These are phyloP conservation scores for Chroicocephalus ridibundus DNA, from an alignment of 2,113 vertebrate genomes.

Conservation along the genomic window DNA sequence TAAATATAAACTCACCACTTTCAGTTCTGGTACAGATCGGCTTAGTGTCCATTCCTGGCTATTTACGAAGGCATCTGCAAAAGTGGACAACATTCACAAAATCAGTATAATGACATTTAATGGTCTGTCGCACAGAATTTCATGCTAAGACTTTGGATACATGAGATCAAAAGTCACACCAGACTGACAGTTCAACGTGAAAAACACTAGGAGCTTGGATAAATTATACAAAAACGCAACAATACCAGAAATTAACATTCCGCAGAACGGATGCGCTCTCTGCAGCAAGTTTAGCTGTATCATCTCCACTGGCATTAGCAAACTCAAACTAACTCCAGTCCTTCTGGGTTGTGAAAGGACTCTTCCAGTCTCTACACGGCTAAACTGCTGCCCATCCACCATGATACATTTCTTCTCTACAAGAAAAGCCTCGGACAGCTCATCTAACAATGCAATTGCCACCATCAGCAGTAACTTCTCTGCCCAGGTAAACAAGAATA, in stretches of 20 bases:
- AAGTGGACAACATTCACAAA: slow-evolving; percentile 27
- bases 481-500: neutral
- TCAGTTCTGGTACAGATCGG: slow-evolving; percentile 91
- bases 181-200: neutral
- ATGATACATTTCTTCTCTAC: rapidly evolving
- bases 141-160: neutral
- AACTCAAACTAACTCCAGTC: neutral
- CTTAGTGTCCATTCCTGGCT: slow-evolving; percentile 99
- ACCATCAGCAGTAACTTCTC: neutral
- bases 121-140: neutral
- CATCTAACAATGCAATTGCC: neutral
- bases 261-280: rapidly evolving
- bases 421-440: neutral
- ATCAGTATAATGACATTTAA: neutral
- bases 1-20: slow-evolving; percentile 89
- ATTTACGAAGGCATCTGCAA: slow-evolving; percentile 97
- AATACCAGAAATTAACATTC: neutral
- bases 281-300: neutral
- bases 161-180: neutral
- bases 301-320: neutral
- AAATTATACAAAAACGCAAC: rapidly evolving
- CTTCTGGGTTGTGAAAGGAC: neutral
- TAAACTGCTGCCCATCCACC: neutral
- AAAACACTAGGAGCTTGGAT: neutral
- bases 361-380: rapidly evolving